A percentile compares a stretch with the other conserved stretches of the same genome.
These are phyloP conservation scores for Paramormyrops kingsleyae DNA, from an alignment of 2,113 vertebrate species.

Conservation along the genomic window DNA sequence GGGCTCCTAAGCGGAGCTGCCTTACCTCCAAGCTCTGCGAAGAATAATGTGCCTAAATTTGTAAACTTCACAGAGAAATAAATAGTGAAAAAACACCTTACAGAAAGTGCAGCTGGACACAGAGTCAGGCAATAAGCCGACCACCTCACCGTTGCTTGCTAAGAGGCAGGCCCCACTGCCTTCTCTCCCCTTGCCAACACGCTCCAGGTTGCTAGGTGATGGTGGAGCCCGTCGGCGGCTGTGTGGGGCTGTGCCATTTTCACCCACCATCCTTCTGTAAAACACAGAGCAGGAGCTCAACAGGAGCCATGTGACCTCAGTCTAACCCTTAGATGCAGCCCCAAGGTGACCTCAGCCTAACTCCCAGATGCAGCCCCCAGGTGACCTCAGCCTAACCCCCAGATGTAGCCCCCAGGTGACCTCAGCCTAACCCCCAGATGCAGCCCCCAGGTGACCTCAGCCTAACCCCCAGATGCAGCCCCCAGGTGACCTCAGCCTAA, in stretches of 20 bases:
- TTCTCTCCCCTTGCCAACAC: constrained; percentile 22
- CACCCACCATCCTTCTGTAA: constrained; percentile 49
- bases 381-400: neutral
- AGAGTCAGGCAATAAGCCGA: neutral
- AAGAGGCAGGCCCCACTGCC: constrained; percentile 26
- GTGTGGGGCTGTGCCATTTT: constrained; percentile 26
- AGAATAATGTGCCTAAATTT: neutral
- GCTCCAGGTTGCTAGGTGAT: constrained; percentile 26
- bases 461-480: neutral
- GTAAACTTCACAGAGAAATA: neutral
- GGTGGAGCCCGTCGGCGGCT: constrained; percentile 24
- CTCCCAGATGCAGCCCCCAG: neutral
- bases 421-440: too few species aligned
- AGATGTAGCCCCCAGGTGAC: neutral
- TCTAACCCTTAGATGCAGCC: neutral
- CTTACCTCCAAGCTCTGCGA: neutral
- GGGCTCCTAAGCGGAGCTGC: neutral
- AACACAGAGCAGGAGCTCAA: neutral
- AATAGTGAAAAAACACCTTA: neutral
- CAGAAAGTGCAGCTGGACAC: neutral
- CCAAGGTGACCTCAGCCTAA: neutral
- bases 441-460: neutral
- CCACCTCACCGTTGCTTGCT: constrained; percentile 46
- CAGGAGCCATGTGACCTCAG: neutral
- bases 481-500: too few species aligned